A percentile compares a stretch with the other conserved stretches of the same genome.
phyloP scores from a whole-genome alignment of 2,797 vertebrate genomes.

The Anolis apletophallus region DNA sequence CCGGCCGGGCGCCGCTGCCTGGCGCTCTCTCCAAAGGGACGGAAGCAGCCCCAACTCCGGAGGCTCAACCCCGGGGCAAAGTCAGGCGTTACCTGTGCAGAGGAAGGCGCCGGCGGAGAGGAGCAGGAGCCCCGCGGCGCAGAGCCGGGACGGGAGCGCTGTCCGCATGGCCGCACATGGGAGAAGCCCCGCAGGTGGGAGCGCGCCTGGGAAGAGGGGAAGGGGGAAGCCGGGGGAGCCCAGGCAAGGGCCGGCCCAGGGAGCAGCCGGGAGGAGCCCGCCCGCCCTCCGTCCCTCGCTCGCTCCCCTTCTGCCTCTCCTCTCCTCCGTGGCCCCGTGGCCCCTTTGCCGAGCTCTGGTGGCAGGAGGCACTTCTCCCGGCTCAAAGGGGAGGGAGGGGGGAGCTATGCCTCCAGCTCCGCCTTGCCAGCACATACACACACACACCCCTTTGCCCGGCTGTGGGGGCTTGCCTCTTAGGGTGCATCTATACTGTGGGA shows the following conservation, averaged over 20 bases:
- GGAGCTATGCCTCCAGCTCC: background rate
- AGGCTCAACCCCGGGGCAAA: too few species aligned
- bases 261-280: too few species aligned
- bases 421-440: conserved; percentile 2
- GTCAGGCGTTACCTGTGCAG: conserved; percentile 72
- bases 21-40: too few species aligned
- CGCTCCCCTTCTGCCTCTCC: too few species aligned
- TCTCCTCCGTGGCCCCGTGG: too few species aligned
- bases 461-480: background rate
- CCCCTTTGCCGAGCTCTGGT: too few species aligned
- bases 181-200: conserved; percentile 1
- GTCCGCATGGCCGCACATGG: conserved; percentile 21
- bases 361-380: too few species aligned
- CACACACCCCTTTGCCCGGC: background rate
- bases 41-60: too few species aligned
- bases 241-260: background rate
- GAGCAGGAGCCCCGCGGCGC: conserved; percentile 65
- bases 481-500: background rate
- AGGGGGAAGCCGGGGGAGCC: too few species aligned
- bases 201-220: too few species aligned
- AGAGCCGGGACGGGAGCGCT: conserved; percentile 35
- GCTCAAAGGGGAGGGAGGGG: background rate
- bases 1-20: background rate
- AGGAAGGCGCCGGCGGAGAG: conserved; percentile 64
- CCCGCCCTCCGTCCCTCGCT: too few species aligned